These are phyloP conservation scores for Lasioglossum pauxillum DNA, from an alignment of 2,888 invertebrate species.

Conservation along the genomic window DNA sequence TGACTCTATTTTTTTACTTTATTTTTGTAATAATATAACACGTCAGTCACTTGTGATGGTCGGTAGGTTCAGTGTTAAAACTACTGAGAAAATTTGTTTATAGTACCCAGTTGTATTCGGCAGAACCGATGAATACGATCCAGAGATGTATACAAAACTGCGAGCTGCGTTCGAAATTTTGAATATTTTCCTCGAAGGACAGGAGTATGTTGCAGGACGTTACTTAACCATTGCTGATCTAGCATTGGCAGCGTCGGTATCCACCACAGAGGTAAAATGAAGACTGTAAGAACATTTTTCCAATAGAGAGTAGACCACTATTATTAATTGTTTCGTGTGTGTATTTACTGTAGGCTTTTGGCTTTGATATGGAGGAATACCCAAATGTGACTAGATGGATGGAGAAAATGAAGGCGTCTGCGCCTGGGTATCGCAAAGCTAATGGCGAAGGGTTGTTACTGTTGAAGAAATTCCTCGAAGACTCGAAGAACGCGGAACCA, in stretches of 20 bases:
- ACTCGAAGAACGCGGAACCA: not conserved
- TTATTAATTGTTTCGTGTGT: not conserved
- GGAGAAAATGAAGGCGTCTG: conserved; percentile 86
- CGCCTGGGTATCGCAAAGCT: conserved; percentile 86
- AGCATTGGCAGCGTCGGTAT: conserved; percentile 73
- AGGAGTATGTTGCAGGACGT: conserved; percentile 78
- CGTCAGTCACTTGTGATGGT: too few species aligned
- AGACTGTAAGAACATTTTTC: not conserved
- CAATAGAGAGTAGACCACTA: not conserved
- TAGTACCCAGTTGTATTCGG: conserved; percentile 74
- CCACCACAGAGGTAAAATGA: conserved; percentile 75
- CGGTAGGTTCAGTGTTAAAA: not conserved
- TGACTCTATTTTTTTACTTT: too few species aligned
- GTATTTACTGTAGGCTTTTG: conserved; percentile 68
- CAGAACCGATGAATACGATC: conserved; percentile 61
- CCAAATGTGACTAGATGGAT: conserved; percentile 89
- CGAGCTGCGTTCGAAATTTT: conserved; percentile 71
- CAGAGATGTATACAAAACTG: conserved; percentile 67
- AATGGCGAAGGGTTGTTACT: conserved; percentile 80
- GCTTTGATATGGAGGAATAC: conserved; percentile 85
- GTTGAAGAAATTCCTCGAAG: conserved; percentile 66
- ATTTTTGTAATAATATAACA: too few species aligned
- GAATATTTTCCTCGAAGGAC: conserved; percentile 77
- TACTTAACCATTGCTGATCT: conserved; percentile 81
- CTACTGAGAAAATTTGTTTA: conserved; percentile 41